phyloP scores from a whole-genome alignment of 2,888 invertebrate species.

The Oxytorus armatus region DNA sequence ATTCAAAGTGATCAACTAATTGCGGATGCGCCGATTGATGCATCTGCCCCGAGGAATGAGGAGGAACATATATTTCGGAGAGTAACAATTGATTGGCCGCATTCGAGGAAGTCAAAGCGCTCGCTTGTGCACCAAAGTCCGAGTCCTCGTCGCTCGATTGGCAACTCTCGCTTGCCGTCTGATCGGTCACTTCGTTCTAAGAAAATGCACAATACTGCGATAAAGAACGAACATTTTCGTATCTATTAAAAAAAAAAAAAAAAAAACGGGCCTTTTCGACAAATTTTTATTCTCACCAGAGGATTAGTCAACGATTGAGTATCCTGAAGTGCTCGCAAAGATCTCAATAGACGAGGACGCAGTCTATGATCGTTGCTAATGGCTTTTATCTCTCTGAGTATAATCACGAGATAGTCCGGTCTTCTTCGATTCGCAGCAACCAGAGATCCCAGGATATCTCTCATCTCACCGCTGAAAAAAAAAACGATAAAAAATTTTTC shows the following conservation, averaged over 20 bases:
- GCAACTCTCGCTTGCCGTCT: slow-evolving; percentile 80
- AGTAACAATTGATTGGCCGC: slow-evolving; percentile 72
- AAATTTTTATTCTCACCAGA: slow-evolving; percentile 69
- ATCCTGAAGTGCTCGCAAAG: slow-evolving; percentile 75
- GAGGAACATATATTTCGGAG: slow-evolving; percentile 66
- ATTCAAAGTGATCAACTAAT: slow-evolving; percentile 67
- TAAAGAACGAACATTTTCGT: not conserved
- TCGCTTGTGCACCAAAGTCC: slow-evolving; percentile 74
- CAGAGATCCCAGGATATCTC: slow-evolving; percentile 75
- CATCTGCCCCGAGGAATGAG: slow-evolving; percentile 59
- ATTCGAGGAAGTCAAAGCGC: slow-evolving; percentile 69
- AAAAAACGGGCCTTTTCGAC: not conserved
- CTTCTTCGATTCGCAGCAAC: slow-evolving; percentile 75
- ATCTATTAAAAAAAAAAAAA: not conserved
- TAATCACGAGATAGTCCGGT: slow-evolving; percentile 77
- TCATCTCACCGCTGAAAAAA: slow-evolving; percentile 76
- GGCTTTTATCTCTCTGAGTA: slow-evolving; percentile 77
- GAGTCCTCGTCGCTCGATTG: slow-evolving; percentile 80
- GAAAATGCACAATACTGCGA: slow-evolving; percentile 6
- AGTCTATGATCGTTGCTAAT: slow-evolving; percentile 79
- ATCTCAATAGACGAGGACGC: slow-evolving; percentile 76
- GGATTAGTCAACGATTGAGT: slow-evolving; percentile 75
- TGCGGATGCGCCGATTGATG: slow-evolving; percentile 58
- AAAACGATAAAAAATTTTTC: not conserved
- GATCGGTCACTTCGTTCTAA: slow-evolving; percentile 78